A percentile compares a stretch with the other conserved stretches of the same genome.
These are phyloP conservation scores for Montipora foliosa DNA, from an alignment of 64 coral and sea anemone species.

Conservation along the genomic window DNA sequence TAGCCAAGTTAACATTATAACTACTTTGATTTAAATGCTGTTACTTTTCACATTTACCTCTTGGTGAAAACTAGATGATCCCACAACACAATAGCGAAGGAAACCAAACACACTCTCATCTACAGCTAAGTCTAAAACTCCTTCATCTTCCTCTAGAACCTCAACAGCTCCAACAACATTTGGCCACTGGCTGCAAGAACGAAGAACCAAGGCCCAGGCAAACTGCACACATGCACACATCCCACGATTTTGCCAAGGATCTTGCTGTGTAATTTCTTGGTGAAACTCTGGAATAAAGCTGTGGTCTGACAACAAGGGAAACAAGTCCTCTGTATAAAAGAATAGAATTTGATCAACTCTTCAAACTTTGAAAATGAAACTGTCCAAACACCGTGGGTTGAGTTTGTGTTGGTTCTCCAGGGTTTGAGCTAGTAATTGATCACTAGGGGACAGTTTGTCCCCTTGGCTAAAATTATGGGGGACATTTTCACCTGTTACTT, in stretches of 20 bases:
- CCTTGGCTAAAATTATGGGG: too few species aligned
- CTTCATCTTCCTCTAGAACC: slow-evolving; percentile 90
- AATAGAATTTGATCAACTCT: background rate
- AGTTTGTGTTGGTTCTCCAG: too few species aligned
- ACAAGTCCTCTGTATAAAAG: slow-evolving; percentile 65
- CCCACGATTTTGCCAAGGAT: slow-evolving; percentile 72
- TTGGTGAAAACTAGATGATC: slow-evolving; percentile 86
- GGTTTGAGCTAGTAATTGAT: too few species aligned
- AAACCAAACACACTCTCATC: slow-evolving; percentile 85
- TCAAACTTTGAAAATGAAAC: background rate
- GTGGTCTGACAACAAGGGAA: slow-evolving; percentile 86
- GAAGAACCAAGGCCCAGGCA: slow-evolving; percentile 88
- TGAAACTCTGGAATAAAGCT: slow-evolving; percentile 92
- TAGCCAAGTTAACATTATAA: too few species aligned
- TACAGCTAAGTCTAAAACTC: slow-evolving; percentile 82
- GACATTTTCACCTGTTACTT: too few species aligned
- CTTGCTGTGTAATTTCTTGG: slow-evolving; percentile 65
- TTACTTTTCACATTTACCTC: slow-evolving; percentile 62
- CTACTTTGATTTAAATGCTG: too few species aligned
- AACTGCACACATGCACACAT: slow-evolving; percentile 76
- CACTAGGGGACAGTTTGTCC: too few species aligned
- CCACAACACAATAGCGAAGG: slow-evolving; percentile 69
- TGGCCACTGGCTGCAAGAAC: slow-evolving; percentile 93
- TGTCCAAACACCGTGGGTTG: too few species aligned
- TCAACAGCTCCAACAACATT: slow-evolving; percentile 82